A percentile compares a stretch with the other conserved stretches of the same genome.
Conservation (phyloP, 2,113 vertebrate genomes). For the Hemicordylus capensis region DNA sequence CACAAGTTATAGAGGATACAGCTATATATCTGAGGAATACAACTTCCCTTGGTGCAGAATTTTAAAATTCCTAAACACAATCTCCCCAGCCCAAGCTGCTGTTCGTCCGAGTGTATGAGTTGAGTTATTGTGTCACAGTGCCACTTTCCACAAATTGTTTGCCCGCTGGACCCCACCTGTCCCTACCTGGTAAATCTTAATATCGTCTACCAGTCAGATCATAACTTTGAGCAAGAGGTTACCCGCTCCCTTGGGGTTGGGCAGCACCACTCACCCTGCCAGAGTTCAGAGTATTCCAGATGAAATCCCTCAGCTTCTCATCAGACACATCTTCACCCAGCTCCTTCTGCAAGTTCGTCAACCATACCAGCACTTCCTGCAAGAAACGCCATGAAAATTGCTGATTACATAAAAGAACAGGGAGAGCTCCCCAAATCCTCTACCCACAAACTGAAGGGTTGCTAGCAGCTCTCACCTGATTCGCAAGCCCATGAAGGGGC, state of each 20-base stretch:
- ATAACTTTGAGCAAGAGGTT: too few relatives aligned
- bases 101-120: neutral
- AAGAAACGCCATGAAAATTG: rapidly evolving
- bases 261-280: slow-evolving; percentile 84
- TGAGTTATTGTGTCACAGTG: neutral
- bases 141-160: neutral
- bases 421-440: rapidly evolving
- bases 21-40: neutral
- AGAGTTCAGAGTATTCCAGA: slow-evolving; percentile 98
- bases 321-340: slow-evolving; percentile 92
- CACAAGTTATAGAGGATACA: neutral
- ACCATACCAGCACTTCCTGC: slow-evolving; percentile 95
- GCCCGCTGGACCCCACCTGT: neutral
- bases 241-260: too few relatives aligned
- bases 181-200: neutral
- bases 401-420: rapidly evolving
- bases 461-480: slow-evolving; percentile 81
- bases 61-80: neutral
- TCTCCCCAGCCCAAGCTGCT: too few relatives aligned
- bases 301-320: slow-evolving; percentile 92
- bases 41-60: neutral
- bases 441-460: rapidly evolving
- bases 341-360: slow-evolving; percentile 94
- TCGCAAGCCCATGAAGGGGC: slow-evolving; percentile 94
- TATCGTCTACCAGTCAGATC: neutral